Percentiles rank a stretch among this genome's conserved stretches.
phyloP scores from a whole-genome alignment of 2,113 vertebrate genomes.

The Sapayoa aenigma region DNA sequence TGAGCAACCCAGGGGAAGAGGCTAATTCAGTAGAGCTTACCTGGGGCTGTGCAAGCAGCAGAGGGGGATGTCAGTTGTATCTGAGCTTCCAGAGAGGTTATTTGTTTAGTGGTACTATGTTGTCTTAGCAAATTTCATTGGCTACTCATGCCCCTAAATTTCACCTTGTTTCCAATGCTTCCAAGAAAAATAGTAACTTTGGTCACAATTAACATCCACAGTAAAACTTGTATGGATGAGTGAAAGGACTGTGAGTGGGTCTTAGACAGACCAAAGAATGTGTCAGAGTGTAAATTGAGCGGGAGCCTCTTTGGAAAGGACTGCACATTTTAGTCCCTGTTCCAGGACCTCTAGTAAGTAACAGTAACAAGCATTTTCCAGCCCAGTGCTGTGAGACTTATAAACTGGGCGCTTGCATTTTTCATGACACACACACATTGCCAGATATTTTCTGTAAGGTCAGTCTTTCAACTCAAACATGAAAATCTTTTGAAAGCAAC shows the following conservation, averaged over 20 bases:
- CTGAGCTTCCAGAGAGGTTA: background rate
- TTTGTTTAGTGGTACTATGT: background rate
- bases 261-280: background rate
- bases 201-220: background rate
- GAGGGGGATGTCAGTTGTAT: background rate
- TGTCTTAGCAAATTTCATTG: background rate
- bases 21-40: background rate
- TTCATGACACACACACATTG: background rate
- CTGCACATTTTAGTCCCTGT: background rate
- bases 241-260: background rate
- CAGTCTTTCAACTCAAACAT: background rate
- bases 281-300: background rate
- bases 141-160: background rate
- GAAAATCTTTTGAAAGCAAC: background rate
- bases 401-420: background rate
- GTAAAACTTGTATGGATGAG: background rate
- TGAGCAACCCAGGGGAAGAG: background rate
- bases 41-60: background rate
- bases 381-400: background rate
- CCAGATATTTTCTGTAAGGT: background rate
- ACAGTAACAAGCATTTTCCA: background rate
- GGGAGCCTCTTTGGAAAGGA: background rate
- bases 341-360: background rate
- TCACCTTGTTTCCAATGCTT: background rate
- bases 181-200: background rate